These are phyloP conservation scores for Thaumatotibia leucotreta DNA, from an alignment of 1,140 invertebrate species.

Conservation along the genomic window DNA sequence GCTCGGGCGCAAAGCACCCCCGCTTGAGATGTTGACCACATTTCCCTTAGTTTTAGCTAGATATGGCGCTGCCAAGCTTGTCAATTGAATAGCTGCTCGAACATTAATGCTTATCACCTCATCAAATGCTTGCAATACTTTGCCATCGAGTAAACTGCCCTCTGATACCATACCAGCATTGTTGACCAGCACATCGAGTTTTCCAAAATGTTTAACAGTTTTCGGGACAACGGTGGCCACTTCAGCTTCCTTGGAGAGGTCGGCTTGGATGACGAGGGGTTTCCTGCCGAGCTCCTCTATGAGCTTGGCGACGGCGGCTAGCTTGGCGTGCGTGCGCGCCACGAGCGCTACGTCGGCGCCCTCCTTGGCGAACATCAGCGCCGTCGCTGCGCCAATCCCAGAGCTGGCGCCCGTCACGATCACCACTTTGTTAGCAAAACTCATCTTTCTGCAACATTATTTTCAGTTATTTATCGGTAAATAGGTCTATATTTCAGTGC, in stretches of 20 bases:
- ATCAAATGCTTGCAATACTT: conserved; percentile 83
- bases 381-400: conserved; percentile 88
- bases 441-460: too few relatives aligned
- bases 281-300: conserved; percentile 73
- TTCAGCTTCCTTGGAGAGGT: conserved; percentile 81
- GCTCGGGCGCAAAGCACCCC: conserved; percentile 60
- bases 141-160: conserved; percentile 81
- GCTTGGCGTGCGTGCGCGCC: conserved; percentile 81
- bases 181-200: conserved; percentile 82
- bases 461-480: too few relatives aligned
- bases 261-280: conserved; percentile 77
- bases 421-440: conserved; percentile 77
- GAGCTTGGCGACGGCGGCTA: conserved; percentile 75
- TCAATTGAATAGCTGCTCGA: conserved; percentile 81
- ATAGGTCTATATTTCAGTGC: too few relatives aligned
- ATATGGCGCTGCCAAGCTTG: conserved; percentile 83
- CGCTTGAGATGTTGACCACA: conserved; percentile 87
- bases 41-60: conserved; percentile 82
- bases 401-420: conserved; percentile 88
- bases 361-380: conserved; percentile 82
- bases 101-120: conserved; percentile 83
- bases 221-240: conserved; percentile 77
- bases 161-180: conserved; percentile 83
- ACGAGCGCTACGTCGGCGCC: conserved; percentile 83
- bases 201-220: conserved; percentile 78